phyloP scores from a whole-genome alignment of 2,113 vertebrate species.

The Riparia riparia region DNA sequence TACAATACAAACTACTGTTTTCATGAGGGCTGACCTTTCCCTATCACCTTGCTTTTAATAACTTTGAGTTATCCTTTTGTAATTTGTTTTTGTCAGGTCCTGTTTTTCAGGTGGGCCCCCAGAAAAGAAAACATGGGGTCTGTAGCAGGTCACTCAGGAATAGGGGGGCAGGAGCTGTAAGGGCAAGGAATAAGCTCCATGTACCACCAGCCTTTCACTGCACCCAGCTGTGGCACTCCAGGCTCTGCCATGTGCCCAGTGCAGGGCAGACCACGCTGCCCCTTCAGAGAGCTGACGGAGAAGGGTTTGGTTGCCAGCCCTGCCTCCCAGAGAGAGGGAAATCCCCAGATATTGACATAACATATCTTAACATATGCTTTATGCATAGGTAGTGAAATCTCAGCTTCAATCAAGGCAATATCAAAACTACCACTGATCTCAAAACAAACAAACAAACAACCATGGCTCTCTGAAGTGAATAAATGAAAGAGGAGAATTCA shows the following conservation, averaged over 20 bases:
- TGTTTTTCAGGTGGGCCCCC: not conserved
- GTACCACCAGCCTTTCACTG: not conserved
- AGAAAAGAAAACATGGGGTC: not conserved
- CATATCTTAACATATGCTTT: not conserved
- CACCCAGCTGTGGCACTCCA: not conserved
- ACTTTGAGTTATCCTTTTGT: not conserved
- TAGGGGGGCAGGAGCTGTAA: not conserved
- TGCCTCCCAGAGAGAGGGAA: not conserved
- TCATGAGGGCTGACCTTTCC: not conserved
- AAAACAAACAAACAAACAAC: not conserved
- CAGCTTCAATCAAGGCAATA: not conserved
- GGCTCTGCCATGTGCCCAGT: rapidly evolving
- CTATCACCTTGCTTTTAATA: not conserved
- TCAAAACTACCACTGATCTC: not conserved
- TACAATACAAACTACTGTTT: not conserved
- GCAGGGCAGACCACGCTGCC: not conserved
- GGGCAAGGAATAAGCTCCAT: not conserved
- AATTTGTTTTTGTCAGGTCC: not conserved
- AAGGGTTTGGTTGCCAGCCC: not conserved
- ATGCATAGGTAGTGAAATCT: not conserved
- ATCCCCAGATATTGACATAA: not conserved
- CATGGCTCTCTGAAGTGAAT: not conserved
- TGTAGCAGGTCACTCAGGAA: not conserved
- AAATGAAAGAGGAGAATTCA: not conserved
- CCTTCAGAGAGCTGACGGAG: not conserved